Evolutionary conservation across 1,140 invertebrate genomes (phyloP), one percentile per base, ranked within the genome.

Genomic region (Magallana angulata): DNA sequence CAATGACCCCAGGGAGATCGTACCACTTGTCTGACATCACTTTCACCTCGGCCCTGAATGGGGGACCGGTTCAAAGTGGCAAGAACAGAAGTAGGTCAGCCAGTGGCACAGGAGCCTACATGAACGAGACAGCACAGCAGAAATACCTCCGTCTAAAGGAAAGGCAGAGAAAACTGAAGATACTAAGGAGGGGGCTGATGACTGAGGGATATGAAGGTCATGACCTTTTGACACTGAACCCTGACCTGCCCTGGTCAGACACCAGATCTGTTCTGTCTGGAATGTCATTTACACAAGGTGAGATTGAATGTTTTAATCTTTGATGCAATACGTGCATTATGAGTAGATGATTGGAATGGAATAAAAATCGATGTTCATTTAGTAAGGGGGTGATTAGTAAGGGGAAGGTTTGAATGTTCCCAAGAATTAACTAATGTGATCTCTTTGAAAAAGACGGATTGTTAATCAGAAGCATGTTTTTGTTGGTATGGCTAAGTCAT

Each of bases 81-180:
- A 12, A 18, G 81, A 64, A 30, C 87, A 85, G 81, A 30, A 76
- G 68, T 12, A 36, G 68, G 14, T 30, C 68, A 76, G 18, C 9
- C 5, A 76, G 87, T 85, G 8, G 88, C 82, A 80, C 87, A 58
- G 68, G 60, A 16, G 81, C 84, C 14, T 48, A 85, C 60, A 86
- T 90, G 82, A 85, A 82, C 57, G 48, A 87, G 16, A 82, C 91
- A 84, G 91, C 91, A 2, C 92, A 93, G 82, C 89, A 91, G 36
- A 93, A 92, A 64, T 93, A 93, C 64, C 62, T 92, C 14, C 86
- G 87, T 82, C 84, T 93, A 6, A 93, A 93, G 83, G 91, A 92
- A 59, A 87, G 92, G 60, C 91, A 91, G 88, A 89, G 87, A 12
- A 89, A 91, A 85, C 88, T 92, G 57, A 89, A 88, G 84, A 89